Evolutionary conservation across 2,888 invertebrate genomes (phyloP).

Genomic region (Muscina levida): DNA sequence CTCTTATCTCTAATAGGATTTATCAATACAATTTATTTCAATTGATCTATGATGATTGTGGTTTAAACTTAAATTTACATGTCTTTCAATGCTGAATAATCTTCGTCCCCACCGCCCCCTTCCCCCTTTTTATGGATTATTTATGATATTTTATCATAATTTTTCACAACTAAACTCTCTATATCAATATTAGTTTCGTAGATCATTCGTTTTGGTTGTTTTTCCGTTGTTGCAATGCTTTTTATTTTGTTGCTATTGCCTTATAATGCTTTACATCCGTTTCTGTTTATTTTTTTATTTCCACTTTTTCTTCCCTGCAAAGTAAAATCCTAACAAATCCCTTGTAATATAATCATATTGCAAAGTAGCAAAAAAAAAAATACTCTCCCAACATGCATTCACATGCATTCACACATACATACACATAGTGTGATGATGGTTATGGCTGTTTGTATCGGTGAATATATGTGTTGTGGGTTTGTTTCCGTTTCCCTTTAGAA

Average conservation of each 20-base stretch:
- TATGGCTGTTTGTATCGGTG: neutral
- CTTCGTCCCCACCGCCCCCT: no score
- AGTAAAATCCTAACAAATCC: slow-evolving; percentile 39
- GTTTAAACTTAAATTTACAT: no score
- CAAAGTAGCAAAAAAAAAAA: neutral
- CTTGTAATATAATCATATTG: slow-evolving; percentile 38
- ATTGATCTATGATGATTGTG: no score
- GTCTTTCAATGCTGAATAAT: no score
- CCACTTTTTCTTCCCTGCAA: neutral
- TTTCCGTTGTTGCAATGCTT: slow-evolving; percentile 31
- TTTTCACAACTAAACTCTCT: slow-evolving; percentile 9
- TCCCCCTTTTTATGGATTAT: slow-evolving; percentile 29
- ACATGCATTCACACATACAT: neutral
- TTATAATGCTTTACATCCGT: slow-evolving; percentile 38
- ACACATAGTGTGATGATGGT: no score
- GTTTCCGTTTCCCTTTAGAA: slow-evolving; percentile 11
- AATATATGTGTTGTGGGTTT: slow-evolving; percentile 17
- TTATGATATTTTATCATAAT: slow-evolving; percentile 26
- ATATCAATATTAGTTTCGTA: slow-evolving; percentile 28
- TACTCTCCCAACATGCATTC: neutral
- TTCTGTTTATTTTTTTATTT: slow-evolving; percentile 13
- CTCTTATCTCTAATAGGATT: no score
- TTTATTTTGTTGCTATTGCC: neutral
- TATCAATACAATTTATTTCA: no score
- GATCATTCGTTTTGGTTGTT: neutral